These are phyloP conservation scores for Leptinotarsa rubiginosa DNA, from an alignment of 2,888 invertebrate species.

Conservation along the genomic window DNA sequence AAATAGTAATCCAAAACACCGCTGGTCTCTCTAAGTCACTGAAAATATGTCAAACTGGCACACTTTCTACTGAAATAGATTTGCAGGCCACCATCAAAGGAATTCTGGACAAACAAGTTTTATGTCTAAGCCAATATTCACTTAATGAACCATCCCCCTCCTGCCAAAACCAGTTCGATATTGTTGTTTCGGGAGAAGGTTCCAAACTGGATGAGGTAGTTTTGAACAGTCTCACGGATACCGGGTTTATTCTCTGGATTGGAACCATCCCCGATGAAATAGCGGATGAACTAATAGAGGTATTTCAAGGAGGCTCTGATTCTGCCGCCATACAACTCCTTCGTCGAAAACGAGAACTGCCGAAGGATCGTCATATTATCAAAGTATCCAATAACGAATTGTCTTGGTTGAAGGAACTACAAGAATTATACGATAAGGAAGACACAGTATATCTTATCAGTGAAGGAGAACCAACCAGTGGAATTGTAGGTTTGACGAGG, in stretches of 20 bases:
- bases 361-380: slow-evolving; percentile 31
- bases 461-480: slow-evolving; percentile 42
- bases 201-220: too few species aligned
- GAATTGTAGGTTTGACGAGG: slow-evolving; percentile 51
- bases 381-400: slow-evolving; percentile 38
- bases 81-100: not conserved
- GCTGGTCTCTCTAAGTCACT: not conserved
- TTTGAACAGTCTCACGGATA: slow-evolving; percentile 24
- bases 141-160: too few species aligned
- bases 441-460: slow-evolving; percentile 40
- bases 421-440: slow-evolving; percentile 13
- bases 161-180: too few species aligned
- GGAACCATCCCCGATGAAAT: slow-evolving; percentile 29
- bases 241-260: slow-evolving; percentile 42
- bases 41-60: not conserved
- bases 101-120: not conserved
- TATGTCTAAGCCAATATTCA: too few species aligned
- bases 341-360: slow-evolving; percentile 14
- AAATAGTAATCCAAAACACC: not conserved
- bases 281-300: not conserved
- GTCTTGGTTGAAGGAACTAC: slow-evolving; percentile 58
- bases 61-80: not conserved
- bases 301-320: slow-evolving; percentile 23
- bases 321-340: slow-evolving; percentile 28
- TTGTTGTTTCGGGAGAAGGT: too few species aligned